Base-by-base conservation (phyloP, 2,888 invertebrate genomes). In the Drosophila histrio region DNA sequence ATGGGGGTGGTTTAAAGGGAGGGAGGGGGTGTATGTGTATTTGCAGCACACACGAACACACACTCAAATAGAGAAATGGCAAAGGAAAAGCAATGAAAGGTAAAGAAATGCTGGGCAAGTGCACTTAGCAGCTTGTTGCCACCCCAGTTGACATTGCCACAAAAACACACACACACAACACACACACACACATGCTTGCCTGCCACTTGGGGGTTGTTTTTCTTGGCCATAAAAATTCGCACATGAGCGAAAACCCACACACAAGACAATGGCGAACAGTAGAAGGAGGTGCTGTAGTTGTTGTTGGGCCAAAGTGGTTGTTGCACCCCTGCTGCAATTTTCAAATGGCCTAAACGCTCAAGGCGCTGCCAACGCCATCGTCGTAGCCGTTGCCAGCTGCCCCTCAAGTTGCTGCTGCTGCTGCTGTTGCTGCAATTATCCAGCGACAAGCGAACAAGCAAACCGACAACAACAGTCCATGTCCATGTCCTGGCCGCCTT, bases 81-180 rank as follows among this genome's bases (percentile, higher is more conserved):
- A 62, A 74, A 74, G 66, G 60, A 72, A 64, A 65, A 54, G 54
- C 58, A 73, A 72, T 72, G 72, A 72, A 72, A 73, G 46, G 65
- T 59, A 78, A 76, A 69, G 87, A 82, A 84, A 84, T 66, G 72
- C 75, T 84, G 82, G 82, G 82, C 87, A 82, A 82, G 82, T 87
- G 82, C 82, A 87, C 87, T 84, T 87, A 82, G 87, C 87, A 72
- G 87, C 81, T 75, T 73, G 81, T 72, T 80, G 78, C 78, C 87
- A 78, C 87, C 82, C 78, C 78, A 84, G 85, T 82, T 82, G 82
- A 82, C 82, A 87, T 82, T 87, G 87, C 87, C 70, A 62, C 44
- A 47, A 52, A 54, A 62, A 53, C 49, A 60, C 53, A 7, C 46
- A 5, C 52, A 52, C 67, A 53, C 72, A 52, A 64, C 54, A 52